Base-by-base conservation (phyloP, 2,113 vertebrate species). In the Sorex fumeus region DNA sequence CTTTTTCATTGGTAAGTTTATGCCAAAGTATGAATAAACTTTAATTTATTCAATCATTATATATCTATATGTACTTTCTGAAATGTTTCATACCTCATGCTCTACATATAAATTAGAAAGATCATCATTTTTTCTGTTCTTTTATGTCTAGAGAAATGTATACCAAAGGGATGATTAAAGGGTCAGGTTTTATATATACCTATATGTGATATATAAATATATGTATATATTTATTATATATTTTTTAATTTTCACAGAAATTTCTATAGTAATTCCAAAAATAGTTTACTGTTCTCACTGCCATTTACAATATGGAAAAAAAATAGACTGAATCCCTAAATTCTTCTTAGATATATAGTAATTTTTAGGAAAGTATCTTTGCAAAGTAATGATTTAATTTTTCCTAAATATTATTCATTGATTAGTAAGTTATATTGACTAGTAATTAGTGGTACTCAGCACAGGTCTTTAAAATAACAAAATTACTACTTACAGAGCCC, bases 181-280 rank as follows among this genome's bases (percentile, higher is more conserved):
- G 40, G 6, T 43, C 53, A 9, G 40, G 40, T 40, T 40, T 40
- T 40, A 40, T 40, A 50, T 50, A 50, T 10, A 50, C 13, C 6
- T 50, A 50, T 50, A 50, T 12, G 13, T 50, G 10, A 50, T 10
- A 50, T 5, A 50, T 50, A 50, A 2, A 50, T 10, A 50, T 2
- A 50, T 50, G 18, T 45, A 18, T 60, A 67, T 10, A 50, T 50
- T 12, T 50, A 50, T 12, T 50, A 50, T 50, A 50, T 10, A 50
- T 50, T 57, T 72, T 88, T 79, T 66, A 66, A 74, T 71, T 79
- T 78, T 4, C 15, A 30, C 50, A 70, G 15, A 53, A 32, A 75
- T 53, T 93, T 67, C 69, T 60, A 60, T 8, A 23, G 75, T 62
- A 47, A 57, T 75, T 81, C 47, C 57, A 3, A 90, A 80, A 75